These are phyloP conservation scores for Acestrorhynchus altus DNA, from an alignment of 2,797 vertebrate genomes.

Conservation along the genomic window DNA sequence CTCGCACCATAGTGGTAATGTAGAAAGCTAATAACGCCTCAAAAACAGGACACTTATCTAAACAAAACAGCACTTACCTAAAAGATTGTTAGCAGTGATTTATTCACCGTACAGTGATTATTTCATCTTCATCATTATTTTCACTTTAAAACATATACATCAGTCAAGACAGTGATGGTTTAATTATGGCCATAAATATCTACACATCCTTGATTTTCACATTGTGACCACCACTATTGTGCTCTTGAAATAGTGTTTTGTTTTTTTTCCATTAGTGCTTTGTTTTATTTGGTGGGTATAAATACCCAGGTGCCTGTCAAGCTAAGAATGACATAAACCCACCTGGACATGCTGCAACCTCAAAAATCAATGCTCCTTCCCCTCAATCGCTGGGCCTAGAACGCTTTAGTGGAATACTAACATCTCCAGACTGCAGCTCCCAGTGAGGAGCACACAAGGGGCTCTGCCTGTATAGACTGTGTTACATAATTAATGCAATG, in stretches of 20 bases:
- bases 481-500: constrained; percentile 82
- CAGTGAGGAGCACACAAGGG: constrained; percentile 60
- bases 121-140: neutral
- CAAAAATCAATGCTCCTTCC: constrained; percentile 65
- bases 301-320: constrained; percentile 59
- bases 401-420: constrained; percentile 61
- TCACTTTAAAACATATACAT: neutral
- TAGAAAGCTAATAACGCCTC: neutral
- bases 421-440: constrained; percentile 66
- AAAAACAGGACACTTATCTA: neutral
- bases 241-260: constrained; percentile 23
- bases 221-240: constrained; percentile 28
- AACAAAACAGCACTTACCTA: neutral
- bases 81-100: neutral
- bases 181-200: neutral
- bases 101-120: too few species aligned
- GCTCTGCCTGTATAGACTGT: constrained; percentile 68
- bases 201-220: constrained; percentile 25
- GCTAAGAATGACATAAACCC: constrained; percentile 52
- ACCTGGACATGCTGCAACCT: constrained; percentile 54
- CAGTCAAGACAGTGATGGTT: constrained; percentile 2
- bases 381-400: constrained; percentile 58
- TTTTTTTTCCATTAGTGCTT: constrained; percentile 34
- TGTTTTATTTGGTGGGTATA: constrained; percentile 61
- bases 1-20: neutral